A percentile compares a stretch with the other conserved stretches of the same genome.
phyloP scores from a whole-genome alignment of 92 coral and sea anemone genomes.

The Galaxea fascicularis region DNA sequence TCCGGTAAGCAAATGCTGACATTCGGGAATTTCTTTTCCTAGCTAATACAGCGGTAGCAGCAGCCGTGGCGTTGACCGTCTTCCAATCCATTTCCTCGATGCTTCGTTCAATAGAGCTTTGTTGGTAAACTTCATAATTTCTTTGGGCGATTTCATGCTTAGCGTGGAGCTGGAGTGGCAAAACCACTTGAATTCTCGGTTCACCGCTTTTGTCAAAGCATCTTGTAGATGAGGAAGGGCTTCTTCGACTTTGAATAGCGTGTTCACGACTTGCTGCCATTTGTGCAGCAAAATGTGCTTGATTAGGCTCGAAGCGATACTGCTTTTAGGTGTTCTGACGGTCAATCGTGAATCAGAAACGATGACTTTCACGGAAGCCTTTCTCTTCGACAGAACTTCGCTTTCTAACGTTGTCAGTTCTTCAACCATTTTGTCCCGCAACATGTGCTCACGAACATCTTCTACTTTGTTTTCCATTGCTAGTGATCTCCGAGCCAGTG shows the following conservation, averaged over 20 bases:
- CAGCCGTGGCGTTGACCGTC: conserved; percentile 34
- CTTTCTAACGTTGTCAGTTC: too few relatives aligned
- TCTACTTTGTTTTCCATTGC: not conserved
- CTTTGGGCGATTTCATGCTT: conserved; percentile 9
- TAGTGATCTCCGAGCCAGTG: not conserved
- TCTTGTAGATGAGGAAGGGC: conserved; percentile 16
- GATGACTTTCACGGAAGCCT: not conserved
- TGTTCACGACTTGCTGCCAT: conserved; percentile 32
- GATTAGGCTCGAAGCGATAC: conserved; percentile 8
- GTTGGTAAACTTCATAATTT: conserved; percentile 23
- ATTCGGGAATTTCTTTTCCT: conserved; percentile 31
- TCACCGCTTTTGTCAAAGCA: conserved; percentile 12
- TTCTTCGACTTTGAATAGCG: conserved; percentile 18
- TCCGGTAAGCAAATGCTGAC: conserved; percentile 55
- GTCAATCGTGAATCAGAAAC: conserved; percentile 2
- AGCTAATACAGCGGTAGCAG: conserved; percentile 37
- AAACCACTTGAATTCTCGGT: conserved; percentile 20
- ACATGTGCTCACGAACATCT: not conserved
- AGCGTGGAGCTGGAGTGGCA: conserved; percentile 14
- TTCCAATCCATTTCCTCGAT: conserved; percentile 14
- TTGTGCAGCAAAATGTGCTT: conserved; percentile 27
- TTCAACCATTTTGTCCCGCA: not conserved
- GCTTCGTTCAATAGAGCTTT: conserved; percentile 15
- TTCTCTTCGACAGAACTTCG: not conserved
- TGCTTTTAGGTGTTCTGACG: not conserved